phyloP scores from a whole-genome alignment of 2,797 vertebrate species.

The Scolopax bukidnonensis region DNA sequence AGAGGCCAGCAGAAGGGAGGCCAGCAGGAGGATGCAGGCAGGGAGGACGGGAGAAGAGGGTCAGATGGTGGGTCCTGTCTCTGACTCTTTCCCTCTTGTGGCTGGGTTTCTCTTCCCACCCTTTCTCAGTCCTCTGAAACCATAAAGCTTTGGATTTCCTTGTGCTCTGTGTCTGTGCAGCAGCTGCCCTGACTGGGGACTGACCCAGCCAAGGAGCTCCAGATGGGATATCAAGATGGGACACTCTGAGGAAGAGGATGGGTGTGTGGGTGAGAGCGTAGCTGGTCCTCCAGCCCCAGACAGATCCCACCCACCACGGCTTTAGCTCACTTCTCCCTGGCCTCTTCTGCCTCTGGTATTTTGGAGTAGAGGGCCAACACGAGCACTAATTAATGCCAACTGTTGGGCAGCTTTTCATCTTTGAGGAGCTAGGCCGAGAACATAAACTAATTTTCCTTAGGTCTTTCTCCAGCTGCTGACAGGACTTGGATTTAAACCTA shows the following conservation, averaged over 20 bases:
- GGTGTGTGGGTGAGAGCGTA: accelerated
- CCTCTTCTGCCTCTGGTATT: background rate
- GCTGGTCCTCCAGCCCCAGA: background rate
- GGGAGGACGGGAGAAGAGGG: background rate
- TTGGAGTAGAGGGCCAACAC: accelerated
- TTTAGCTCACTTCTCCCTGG: background rate
- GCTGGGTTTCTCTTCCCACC: background rate
- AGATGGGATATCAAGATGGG: background rate
- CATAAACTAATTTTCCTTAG: background rate
- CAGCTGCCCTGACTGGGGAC: background rate
- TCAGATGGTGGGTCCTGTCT: background rate
- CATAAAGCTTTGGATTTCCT: too few relatives aligned
- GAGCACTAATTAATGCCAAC: background rate
- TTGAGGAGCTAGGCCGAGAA: background rate
- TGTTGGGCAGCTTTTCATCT: background rate
- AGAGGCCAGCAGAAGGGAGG: background rate
- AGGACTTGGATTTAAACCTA: conserved; percentile 10
- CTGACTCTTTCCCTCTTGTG: background rate
- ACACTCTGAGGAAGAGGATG: background rate
- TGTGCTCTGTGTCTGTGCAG: background rate
- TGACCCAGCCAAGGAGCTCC: accelerated
- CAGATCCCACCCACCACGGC: background rate
- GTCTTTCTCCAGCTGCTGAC: conserved; percentile 31
- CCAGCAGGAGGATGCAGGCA: background rate
- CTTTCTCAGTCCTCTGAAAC: background rate